These are phyloP conservation scores for Danio jaintianensis DNA, from an alignment of 2,797 vertebrate genomes.

Conservation along the genomic window DNA sequence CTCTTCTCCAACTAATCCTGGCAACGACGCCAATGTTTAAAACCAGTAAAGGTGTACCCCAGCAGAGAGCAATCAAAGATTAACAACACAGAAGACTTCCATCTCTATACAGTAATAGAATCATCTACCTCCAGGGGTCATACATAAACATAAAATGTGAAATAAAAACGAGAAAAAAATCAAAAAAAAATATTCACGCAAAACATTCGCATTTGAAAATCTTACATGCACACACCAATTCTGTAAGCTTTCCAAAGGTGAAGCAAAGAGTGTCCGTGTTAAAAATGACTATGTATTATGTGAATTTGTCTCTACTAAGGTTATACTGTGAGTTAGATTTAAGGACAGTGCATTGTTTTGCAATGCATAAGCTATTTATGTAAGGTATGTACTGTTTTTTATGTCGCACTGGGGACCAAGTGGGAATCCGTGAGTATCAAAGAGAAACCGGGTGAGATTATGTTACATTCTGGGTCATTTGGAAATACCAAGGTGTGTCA, in stretches of 20 bases:
- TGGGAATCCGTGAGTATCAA: constrained; percentile 73
- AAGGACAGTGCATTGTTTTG: constrained; percentile 50
- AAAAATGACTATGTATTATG: constrained; percentile 70
- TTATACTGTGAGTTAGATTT: constrained; percentile 59
- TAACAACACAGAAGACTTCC: constrained; percentile 93
- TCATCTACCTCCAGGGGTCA: constrained; percentile 98
- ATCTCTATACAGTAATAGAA: constrained; percentile 87
- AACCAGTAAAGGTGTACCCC: constrained; percentile 66
- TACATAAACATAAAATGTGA: constrained; percentile 75
- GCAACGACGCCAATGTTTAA: constrained; percentile 95
- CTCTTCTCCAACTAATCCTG: constrained; percentile 66
- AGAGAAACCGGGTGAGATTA: constrained; percentile 70
- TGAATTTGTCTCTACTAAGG: constrained; percentile 52
- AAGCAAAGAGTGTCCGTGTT: constrained; percentile 81
- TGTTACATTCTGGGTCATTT: constrained; percentile 76
- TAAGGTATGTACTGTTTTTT: constrained; percentile 82
- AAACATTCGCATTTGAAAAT: constrained; percentile 57
- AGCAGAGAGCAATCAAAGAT: constrained; percentile 84
- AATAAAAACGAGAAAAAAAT: constrained; percentile 52
- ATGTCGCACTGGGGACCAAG: constrained; percentile 77
- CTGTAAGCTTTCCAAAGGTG: constrained; percentile 75
- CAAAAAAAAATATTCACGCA: constrained; percentile 59
- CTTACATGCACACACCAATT: not conserved
- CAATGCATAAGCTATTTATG: constrained; percentile 66
- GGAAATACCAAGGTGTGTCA: constrained; percentile 72